A percentile compares a stretch with the other conserved stretches of the same genome.
phyloP scores from a whole-genome alignment of 1,140 invertebrate genomes.

The Zaprionus gabonicus region DNA sequence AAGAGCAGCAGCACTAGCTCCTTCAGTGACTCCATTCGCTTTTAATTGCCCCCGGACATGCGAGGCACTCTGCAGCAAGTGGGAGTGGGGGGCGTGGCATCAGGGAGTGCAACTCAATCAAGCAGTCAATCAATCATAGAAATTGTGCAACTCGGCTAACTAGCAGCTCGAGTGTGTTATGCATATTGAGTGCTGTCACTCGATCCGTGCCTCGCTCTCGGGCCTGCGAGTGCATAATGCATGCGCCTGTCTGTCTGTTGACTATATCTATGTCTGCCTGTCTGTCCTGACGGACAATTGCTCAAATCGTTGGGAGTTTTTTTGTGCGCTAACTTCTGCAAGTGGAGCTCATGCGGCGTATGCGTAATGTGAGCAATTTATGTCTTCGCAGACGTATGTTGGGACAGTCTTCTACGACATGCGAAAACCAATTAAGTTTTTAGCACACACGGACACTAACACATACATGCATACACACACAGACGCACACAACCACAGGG shows the following conservation, averaged over 20 bases:
- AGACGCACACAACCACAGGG: conserved; percentile 48
- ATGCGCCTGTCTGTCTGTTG: conserved; percentile 45
- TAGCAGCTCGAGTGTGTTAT: conserved; percentile 61
- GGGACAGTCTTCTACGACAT: conserved; percentile 12
- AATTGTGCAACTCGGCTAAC: conserved; percentile 54
- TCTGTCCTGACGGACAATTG: conserved; percentile 35
- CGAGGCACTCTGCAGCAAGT: conserved; percentile 6
- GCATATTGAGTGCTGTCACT: conserved; percentile 76
- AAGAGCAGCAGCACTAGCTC: conserved; percentile 50
- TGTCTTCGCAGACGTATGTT: conserved; percentile 44
- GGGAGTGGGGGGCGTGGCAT: background rate
- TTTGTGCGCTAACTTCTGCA: background rate
- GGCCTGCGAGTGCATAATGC: conserved; percentile 62
- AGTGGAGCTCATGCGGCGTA: conserved; percentile 15
- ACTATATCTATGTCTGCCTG: conserved; percentile 27
- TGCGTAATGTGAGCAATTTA: conserved; percentile 55
- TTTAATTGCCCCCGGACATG: conserved; percentile 76
- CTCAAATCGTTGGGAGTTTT: conserved; percentile 41
- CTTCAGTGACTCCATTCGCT: conserved; percentile 47
- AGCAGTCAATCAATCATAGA: conserved; percentile 76
- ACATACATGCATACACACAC: conserved; percentile 1
- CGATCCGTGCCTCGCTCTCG: conserved; percentile 7
- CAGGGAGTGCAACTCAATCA: conserved; percentile 56
- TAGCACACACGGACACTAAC: conserved; percentile 28
- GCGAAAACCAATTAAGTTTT: conserved; percentile 75